phyloP scores from a whole-genome alignment of 2,888 invertebrate genomes.

The Drosophila infuscata region DNA sequence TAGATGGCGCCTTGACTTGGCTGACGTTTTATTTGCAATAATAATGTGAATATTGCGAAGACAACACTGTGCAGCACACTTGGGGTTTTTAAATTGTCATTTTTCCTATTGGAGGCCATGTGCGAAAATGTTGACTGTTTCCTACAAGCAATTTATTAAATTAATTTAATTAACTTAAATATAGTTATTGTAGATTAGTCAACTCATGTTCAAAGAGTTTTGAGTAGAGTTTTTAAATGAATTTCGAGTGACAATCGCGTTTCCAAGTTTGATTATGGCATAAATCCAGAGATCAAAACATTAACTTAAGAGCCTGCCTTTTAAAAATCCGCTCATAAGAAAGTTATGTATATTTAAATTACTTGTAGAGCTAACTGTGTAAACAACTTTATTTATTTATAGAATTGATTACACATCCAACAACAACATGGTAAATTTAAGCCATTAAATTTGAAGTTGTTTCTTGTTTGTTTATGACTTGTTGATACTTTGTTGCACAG shows the following conservation, averaged over 20 bases:
- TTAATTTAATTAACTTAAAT: not conserved
- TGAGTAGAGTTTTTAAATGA: not conserved
- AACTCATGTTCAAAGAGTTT: not conserved
- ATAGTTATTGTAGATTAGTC: not conserved
- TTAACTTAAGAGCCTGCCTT: not conserved
- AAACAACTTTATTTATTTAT: not conserved
- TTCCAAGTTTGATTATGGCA: not conserved
- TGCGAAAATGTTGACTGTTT: not conserved
- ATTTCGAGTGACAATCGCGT: not conserved
- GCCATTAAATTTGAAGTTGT: not conserved
- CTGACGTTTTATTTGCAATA: constrained; percentile 54
- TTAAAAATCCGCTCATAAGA: not conserved
- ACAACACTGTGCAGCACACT: constrained; percentile 53
- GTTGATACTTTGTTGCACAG: constrained; percentile 37
- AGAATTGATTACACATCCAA: not conserved
- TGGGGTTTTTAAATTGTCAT: not conserved
- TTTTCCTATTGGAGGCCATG: not conserved
- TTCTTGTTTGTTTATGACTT: not conserved
- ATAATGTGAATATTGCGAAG: constrained; percentile 69
- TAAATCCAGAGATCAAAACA: not conserved
- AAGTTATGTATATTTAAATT: not conserved
- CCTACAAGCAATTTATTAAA: not conserved
- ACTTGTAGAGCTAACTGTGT: not conserved
- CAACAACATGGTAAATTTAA: not conserved
- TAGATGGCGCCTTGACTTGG: constrained; percentile 67